Base-by-base conservation (phyloP, 1,140 invertebrate genomes). In the Zaprionus inermis region DNA sequence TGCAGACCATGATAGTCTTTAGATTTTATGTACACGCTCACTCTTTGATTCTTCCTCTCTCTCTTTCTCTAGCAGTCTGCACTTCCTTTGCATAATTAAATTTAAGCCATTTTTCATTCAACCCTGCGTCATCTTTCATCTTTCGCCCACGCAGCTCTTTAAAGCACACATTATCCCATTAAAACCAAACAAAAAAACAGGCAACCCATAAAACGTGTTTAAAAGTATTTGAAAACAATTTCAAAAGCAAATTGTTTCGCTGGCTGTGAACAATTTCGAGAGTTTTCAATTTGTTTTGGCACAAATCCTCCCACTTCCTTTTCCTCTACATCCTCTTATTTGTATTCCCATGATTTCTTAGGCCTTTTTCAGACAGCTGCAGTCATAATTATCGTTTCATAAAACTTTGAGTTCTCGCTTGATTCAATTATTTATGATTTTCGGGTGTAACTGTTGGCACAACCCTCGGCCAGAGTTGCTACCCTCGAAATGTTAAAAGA, bases 371-470 rank as follows among this genome's bases (percentile, higher is more conserved):
- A 22, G 54, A 70, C 66, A 63, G 60, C 72, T 70, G 58, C 24
- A 57, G 34, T 18, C 52, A 36, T 51, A 74, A 70, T 74, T 74
- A 63, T 63, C 28, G 54, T 63, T 57, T 52, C 41, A 70, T 74
- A 36, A 51, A 61, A 70, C 58, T 57, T 70, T 52, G 34, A 44
- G 51, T 67, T 72, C 65, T 57, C n/a, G 18, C 38, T 22, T 61
- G 51, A 73, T 73, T 73, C 57, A 75, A 71, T 75, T 75, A 75
- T 75, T 71, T 75, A 75, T 69, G 65, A 61, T 64, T 70, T 70
- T 49, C 12, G 44, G 18, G 18, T 22, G 44, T 18, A 49, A 49
- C 44, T 49, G 18, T 49, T 49, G 18, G 10, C 11, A 22, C 44
- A 20, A 49, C 44, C 44, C 44, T 49, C 44, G 11, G 22, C 22